A percentile compares a stretch with the other conserved stretches of the same genome.
phyloP scores from a whole-genome alignment of 2,888 invertebrate species.

The Aromia moschata region DNA sequence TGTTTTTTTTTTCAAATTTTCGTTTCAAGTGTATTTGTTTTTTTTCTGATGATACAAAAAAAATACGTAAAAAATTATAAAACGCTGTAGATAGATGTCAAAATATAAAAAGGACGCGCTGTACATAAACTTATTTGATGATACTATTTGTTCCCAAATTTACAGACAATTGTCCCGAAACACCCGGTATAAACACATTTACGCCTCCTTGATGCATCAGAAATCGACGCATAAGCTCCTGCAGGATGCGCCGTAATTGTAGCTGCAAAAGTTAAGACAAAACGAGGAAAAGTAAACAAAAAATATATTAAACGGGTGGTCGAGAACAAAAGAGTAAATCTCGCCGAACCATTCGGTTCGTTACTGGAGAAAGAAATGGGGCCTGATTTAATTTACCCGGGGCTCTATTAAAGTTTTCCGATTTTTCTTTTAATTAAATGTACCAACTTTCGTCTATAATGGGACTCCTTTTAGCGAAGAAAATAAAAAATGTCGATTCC shows the following conservation, averaged over 20 bases:
- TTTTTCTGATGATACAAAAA: too few species aligned
- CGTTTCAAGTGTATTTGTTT: too few species aligned
- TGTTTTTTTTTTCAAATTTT: too few species aligned
- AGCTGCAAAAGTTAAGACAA: slow-evolving; percentile 17
- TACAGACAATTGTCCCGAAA: too few species aligned
- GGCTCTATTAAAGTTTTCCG: slow-evolving; percentile 16
- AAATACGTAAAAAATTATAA: too few species aligned
- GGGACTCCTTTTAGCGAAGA: not conserved
- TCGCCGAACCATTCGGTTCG: slow-evolving; percentile 1
- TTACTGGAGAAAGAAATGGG: slow-evolving; percentile 13
- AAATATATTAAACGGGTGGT: slow-evolving; percentile 12
- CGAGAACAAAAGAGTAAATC: slow-evolving; percentile 15
- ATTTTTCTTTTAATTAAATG: slow-evolving; percentile 19
- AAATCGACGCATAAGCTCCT: too few species aligned
- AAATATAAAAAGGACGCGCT: too few species aligned
- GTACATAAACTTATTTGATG: too few species aligned
- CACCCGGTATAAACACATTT: too few species aligned
- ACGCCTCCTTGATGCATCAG: too few species aligned
- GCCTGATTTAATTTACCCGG: slow-evolving; percentile 15
- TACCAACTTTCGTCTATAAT: slow-evolving; percentile 4
- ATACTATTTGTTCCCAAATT: too few species aligned
- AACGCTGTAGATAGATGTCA: too few species aligned
- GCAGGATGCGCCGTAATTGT: slow-evolving; percentile 13
- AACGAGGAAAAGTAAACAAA: slow-evolving; percentile 9
- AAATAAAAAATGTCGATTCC: not conserved